phyloP scores from a whole-genome alignment of 2,113 vertebrate genomes.

The Stigmatopora nigra region DNA sequence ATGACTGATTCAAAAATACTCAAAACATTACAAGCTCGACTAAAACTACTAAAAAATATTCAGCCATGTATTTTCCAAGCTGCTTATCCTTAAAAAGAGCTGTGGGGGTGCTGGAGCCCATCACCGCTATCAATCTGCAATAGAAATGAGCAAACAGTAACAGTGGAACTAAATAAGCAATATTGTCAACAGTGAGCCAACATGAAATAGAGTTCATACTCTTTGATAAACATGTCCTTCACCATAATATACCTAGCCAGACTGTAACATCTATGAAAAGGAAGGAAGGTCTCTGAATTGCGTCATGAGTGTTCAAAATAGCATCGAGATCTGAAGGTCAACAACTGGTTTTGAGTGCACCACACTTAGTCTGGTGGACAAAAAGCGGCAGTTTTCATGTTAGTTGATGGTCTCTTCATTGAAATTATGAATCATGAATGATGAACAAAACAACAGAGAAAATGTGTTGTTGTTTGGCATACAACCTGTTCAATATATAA shows the following conservation, averaged over 20 bases:
- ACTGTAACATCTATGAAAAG: neutral
- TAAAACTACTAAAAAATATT: no score
- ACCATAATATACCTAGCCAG: no score
- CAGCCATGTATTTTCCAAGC: no score
- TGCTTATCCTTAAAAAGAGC: no score
- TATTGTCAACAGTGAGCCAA: neutral
- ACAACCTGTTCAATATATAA: neutral
- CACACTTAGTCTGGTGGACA: neutral
- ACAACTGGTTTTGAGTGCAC: neutral
- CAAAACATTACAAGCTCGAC: no score
- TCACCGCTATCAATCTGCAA: no score
- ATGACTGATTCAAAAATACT: no score
- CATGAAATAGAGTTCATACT: neutral
- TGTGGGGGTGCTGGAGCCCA: no score
- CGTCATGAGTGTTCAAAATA: no score
- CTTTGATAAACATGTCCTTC: neutral
- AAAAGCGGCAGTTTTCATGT: neutral
- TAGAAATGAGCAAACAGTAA: no score
- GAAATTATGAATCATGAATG: neutral
- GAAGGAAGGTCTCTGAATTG: neutral
- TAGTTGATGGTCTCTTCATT: neutral
- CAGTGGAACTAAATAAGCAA: no score
- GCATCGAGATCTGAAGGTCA: neutral
- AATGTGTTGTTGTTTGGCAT: neutral
- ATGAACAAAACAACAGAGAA: neutral